Percentiles rank a stretch among this genome's conserved stretches.
Conservation (phyloP, 35 echinoderm and acorn worm genomes). For the Heliocidaris erythrogramma region DNA sequence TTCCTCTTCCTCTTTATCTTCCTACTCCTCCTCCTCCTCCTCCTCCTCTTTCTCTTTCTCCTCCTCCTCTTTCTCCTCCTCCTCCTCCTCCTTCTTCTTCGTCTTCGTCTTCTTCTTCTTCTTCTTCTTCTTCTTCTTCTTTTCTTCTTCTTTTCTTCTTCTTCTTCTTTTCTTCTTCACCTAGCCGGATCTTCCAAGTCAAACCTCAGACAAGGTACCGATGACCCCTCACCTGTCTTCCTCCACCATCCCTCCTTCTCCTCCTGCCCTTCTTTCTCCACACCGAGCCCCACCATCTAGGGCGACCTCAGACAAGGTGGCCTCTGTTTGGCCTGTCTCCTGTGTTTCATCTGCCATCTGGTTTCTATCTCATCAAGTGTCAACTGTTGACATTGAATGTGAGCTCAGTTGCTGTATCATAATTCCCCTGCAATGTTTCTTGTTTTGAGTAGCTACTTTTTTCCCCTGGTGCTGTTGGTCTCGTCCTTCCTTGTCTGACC, state of each 20-base stretch:
- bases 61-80: too few species aligned
- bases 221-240: not conserved
- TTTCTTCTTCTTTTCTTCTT: too few species aligned
- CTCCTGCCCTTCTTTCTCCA: not conserved
- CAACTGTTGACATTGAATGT: not conserved
- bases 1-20: too few species aligned
- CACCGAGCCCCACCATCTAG: not conserved
- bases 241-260: not conserved
- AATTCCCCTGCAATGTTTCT: not conserved
- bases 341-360: not conserved
- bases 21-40: too few species aligned
- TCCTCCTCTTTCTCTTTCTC: too few species aligned
- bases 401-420: not conserved
- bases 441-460: not conserved
- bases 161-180: too few species aligned
- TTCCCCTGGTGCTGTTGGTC: not conserved
- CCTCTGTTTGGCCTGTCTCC: not conserved
- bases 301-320: not conserved
- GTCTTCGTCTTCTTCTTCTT: too few species aligned
- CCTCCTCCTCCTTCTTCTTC: too few species aligned
- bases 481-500: not conserved
- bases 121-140: too few species aligned
- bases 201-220: too few species aligned
- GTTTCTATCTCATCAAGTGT: not conserved
- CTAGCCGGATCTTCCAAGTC: too few species aligned